Conservation (phyloP, 23 tunicate species). For the Oikopleura dioica region DNA sequence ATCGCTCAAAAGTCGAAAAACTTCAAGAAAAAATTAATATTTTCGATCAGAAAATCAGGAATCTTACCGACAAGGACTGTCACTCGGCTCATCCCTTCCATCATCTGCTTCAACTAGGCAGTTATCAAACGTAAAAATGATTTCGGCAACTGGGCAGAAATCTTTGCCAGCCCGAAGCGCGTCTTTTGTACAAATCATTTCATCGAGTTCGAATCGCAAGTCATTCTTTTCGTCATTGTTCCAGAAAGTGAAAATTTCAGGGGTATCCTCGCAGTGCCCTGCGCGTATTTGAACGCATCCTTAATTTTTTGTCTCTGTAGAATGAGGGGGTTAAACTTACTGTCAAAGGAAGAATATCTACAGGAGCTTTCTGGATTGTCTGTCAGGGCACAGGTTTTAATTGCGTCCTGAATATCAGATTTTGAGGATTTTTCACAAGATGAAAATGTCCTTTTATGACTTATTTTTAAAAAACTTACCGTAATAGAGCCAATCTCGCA, state of each 20-base stretch:
- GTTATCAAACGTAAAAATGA: not conserved
- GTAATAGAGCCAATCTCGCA: not conserved
- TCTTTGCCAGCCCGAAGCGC: slow-evolving; percentile 1
- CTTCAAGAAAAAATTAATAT: not conserved
- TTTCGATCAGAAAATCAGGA: not conserved
- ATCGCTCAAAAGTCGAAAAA: not conserved
- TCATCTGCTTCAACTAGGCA: not conserved
- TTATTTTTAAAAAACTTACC: not conserved
- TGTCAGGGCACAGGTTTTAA: not conserved
- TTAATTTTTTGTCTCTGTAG: no score
- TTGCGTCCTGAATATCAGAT: not conserved
- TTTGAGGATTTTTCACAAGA: not conserved
- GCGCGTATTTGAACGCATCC: not conserved
- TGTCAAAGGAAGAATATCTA: not conserved
- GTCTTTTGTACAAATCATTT: slow-evolving; percentile 3
- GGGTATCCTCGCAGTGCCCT: slow-evolving; percentile 10
- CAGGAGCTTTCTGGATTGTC: not conserved
- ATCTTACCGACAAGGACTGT: no score
- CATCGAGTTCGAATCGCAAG: not conserved
- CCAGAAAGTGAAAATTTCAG: not conserved
- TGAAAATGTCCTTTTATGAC: not conserved
- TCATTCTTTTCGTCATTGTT: not conserved
- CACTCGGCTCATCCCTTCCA: no score
- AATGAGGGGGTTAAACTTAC: no score
- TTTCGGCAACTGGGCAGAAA: not conserved